phyloP scores from a whole-genome alignment of 2,797 vertebrate species.

The Hydrolagus colliei region DNA sequence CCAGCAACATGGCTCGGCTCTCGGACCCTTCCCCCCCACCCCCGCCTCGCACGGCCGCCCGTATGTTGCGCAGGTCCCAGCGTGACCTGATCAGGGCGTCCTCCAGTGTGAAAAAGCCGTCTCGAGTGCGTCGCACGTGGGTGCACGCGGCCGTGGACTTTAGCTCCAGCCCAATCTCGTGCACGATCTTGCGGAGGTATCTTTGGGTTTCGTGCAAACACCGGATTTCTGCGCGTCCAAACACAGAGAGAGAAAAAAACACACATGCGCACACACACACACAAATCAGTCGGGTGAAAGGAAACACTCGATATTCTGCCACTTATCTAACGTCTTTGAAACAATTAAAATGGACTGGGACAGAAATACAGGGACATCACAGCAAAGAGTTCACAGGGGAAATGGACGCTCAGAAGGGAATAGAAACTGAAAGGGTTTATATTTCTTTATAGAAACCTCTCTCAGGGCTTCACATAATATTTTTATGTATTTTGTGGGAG shows the following conservation, averaged over 20 bases:
- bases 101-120: slow-evolving; percentile 70
- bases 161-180: slow-evolving; percentile 85
- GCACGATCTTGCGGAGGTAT: slow-evolving; percentile 75
- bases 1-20: slow-evolving; percentile 35
- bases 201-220: slow-evolving; percentile 85
- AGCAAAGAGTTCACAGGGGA: too few species aligned
- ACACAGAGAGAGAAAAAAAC: slow-evolving; percentile 17
- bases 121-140: slow-evolving; percentile 70
- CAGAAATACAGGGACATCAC: too few species aligned
- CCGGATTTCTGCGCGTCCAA: slow-evolving; percentile 67
- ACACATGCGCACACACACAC: neutral
- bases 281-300: neutral
- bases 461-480: too few species aligned
- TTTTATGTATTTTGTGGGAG: too few species aligned
- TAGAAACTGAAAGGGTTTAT: too few species aligned
- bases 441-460: too few species aligned
- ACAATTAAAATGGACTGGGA: too few species aligned
- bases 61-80: slow-evolving; percentile 67
- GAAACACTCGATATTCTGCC: too few species aligned
- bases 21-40: slow-evolving; percentile 32
- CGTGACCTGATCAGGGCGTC: slow-evolving; percentile 66
- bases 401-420: too few species aligned
- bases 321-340: too few species aligned
- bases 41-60: slow-evolving; percentile 50
- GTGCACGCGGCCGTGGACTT: slow-evolving; percentile 74